phyloP scores from a whole-genome alignment of 2,888 invertebrate genomes.

The Merodon equestris region DNA sequence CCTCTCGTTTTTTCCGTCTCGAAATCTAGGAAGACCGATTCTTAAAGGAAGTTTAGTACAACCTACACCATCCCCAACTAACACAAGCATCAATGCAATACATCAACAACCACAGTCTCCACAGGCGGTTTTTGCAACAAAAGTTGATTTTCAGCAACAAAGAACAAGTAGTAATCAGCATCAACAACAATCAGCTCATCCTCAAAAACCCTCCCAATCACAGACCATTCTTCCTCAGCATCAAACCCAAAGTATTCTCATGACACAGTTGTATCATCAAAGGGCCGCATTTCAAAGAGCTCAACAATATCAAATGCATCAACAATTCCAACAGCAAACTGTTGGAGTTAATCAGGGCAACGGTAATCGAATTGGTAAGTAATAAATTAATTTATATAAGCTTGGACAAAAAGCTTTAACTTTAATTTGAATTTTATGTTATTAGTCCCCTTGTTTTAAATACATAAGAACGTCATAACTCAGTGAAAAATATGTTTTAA shows the following conservation, averaged over 20 bases:
- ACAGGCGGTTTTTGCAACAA: constrained; percentile 71
- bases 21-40: constrained; percentile 76
- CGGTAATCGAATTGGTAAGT: constrained; percentile 54
- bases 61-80: constrained; percentile 33
- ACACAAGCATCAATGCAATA: constrained; percentile 32
- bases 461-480: too few species aligned
- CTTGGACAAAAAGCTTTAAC: too few species aligned
- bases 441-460: too few species aligned
- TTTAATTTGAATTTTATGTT: too few species aligned
- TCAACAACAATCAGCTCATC: constrained; percentile 63
- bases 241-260: constrained; percentile 70
- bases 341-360: constrained; percentile 43
- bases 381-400: constrained; percentile 62
- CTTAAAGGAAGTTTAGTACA: constrained; percentile 74
- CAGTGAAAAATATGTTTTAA: too few species aligned
- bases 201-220: constrained; percentile 69
- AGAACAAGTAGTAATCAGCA: constrained; percentile 53
- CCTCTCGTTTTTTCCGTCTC: too few species aligned
- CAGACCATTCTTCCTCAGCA: constrained; percentile 71
- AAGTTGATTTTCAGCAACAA: constrained; percentile 75
- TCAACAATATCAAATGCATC: constrained; percentile 76
- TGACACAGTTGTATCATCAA: constrained; percentile 73
- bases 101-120: constrained; percentile 66
- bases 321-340: constrained; percentile 72
- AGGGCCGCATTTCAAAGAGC: constrained; percentile 63